phyloP scores from a whole-genome alignment of 2,888 invertebrate genomes.

The Drosophila vallismaia region DNA sequence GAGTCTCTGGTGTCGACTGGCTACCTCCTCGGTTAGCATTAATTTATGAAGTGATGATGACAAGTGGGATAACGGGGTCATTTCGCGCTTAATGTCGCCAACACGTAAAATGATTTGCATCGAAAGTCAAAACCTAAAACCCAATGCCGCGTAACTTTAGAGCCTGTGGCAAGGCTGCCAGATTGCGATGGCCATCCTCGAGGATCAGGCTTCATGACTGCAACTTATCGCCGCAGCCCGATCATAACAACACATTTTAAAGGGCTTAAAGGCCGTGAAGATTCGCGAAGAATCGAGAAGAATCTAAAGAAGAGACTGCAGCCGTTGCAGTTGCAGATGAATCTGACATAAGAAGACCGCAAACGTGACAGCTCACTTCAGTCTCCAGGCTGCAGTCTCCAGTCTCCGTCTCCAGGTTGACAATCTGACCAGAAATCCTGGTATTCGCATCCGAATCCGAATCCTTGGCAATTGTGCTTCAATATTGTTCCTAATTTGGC shows the following conservation, averaged over 20 bases:
- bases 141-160: slow-evolving; percentile 71
- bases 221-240: slow-evolving; percentile 73
- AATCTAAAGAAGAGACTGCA: slow-evolving; percentile 30
- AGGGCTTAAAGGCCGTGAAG: slow-evolving; percentile 67
- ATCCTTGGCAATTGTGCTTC: slow-evolving; percentile 66
- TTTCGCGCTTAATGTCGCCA: slow-evolving; percentile 82
- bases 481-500: slow-evolving; percentile 80
- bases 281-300: slow-evolving; percentile 17
- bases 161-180: slow-evolving; percentile 70
- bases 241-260: slow-evolving; percentile 82
- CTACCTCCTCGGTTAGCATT: slow-evolving; percentile 57
- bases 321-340: slow-evolving; percentile 66
- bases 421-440: slow-evolving; percentile 48
- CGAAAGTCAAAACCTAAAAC: slow-evolving; percentile 52
- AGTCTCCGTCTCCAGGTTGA: slow-evolving; percentile 47
- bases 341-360: slow-evolving; percentile 80
- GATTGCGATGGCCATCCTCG: slow-evolving; percentile 29
- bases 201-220: slow-evolving; percentile 1
- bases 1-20: slow-evolving; percentile 14
- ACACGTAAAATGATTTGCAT: slow-evolving; percentile 81
- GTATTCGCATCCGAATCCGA: slow-evolving; percentile 4
- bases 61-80: slow-evolving; percentile 82
- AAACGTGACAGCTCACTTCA: slow-evolving; percentile 79
- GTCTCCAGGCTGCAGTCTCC: slow-evolving; percentile 56
- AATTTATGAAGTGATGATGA: slow-evolving; percentile 82